Percentiles rank a stretch among this genome's conserved stretches.
These are phyloP conservation scores for Cercopithecus mona DNA, from an alignment of 2,113 vertebrate species.

Conservation along the genomic window DNA sequence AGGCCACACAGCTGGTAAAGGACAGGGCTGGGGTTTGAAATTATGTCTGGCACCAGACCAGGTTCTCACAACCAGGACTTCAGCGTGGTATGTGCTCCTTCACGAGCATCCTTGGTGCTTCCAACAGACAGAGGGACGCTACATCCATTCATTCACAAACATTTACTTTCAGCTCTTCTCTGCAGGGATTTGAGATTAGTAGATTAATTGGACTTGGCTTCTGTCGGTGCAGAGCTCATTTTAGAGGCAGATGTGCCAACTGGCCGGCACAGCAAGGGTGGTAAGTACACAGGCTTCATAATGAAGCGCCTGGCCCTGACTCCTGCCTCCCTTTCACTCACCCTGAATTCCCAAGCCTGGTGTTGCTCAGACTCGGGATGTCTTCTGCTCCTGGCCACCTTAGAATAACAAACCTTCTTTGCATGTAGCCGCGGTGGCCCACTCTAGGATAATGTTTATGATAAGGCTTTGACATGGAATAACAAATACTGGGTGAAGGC, in stretches of 20 bases:
- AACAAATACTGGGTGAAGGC: constrained; percentile 66
- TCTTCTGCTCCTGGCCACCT: constrained; percentile 20
- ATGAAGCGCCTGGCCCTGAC: not conserved
- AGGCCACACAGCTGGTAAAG: not conserved
- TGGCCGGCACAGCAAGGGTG: not conserved
- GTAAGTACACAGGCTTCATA: not conserved
- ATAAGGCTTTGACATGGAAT: constrained; percentile 75
- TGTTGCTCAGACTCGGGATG: not conserved
- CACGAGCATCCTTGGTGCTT: not conserved
- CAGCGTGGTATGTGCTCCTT: not conserved
- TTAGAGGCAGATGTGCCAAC: not conserved
- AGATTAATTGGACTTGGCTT: not conserved
- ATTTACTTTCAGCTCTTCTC: not conserved
- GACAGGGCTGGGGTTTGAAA: not conserved
- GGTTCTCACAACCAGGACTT: not conserved
- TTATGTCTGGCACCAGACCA: not conserved
- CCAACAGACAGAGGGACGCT: not conserved
- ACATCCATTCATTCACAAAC: not conserved
- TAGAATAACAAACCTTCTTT: constrained; percentile 67
- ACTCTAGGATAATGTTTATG: constrained; percentile 76
- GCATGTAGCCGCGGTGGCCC: constrained; percentile 26
- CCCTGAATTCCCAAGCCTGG: not conserved
- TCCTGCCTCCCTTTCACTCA: not conserved
- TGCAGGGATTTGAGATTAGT: not conserved
- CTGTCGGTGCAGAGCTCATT: not conserved